Base-by-base conservation (phyloP, 2,797 vertebrate species). In the Clarias pachynema region DNA sequence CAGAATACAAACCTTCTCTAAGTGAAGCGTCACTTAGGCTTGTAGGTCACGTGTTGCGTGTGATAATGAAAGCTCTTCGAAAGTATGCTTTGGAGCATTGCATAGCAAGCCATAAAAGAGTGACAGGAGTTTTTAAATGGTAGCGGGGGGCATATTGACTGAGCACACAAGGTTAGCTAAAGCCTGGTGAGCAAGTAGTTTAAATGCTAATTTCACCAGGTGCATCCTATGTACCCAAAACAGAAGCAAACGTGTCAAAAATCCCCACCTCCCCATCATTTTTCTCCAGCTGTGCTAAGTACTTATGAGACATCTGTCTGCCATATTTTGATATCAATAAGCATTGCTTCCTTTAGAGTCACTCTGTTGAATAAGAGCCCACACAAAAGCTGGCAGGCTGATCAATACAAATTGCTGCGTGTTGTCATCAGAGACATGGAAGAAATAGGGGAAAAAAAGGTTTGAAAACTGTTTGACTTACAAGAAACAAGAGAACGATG, bases 121-220 rank as follows among this genome's bases (percentile, higher is more conserved):
- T 82, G 78, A 82, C 63, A 74, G 62, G 72, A 87, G 70, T 90
- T 90, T 90, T 90, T 65, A 66, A 88, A 87, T 90, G 86, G 84
- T 92, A 89, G 92, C 89, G 10, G 93, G 93, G 89, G n/a, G 68
- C 89, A 92, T 91, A 90, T 88, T 92, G 93, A 86, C 92, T 91
- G 92, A 89, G 91, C 89, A 88, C 92, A 88, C 90, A 87, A 93
- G 93, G 92, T 94, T 91, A 89, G 89, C 89, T 92, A 89, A 92
- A 87, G 91, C 92, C 91, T 89, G 91, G 86, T 89, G 91, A 91
- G 92, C 86, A 88, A 89, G 88, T 94, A 93, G 92, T 95, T 94
- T 94, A 93, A 93, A 95, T 94, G 94, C 93, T 94, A 94, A 95
- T 94, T 93, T 84, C 26, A n/a, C 26, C 68, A 22, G 74, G n/a